These are phyloP conservation scores for Malachius bipustulatus DNA, from an alignment of 2,888 invertebrate genomes.

Conservation along the genomic window DNA sequence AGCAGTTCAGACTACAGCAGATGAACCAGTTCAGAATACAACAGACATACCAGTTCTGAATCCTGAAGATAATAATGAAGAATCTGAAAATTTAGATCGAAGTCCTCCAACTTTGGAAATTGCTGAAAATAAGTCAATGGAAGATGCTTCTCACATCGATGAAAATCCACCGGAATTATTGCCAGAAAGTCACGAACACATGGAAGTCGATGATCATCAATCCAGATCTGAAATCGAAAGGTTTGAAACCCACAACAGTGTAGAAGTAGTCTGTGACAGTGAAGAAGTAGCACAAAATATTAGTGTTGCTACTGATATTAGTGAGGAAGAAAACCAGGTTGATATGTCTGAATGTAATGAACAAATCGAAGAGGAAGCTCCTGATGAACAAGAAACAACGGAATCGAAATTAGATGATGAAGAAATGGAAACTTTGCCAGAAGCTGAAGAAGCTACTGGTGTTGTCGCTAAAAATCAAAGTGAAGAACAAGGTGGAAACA, in stretches of 20 bases:
- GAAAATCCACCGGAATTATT: background rate
- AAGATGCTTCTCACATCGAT: background rate
- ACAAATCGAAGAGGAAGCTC: conserved; percentile 22
- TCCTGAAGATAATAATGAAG: too few species aligned
- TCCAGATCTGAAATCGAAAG: background rate
- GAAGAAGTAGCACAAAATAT: conserved; percentile 2
- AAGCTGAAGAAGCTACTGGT: background rate
- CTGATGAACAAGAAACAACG: background rate
- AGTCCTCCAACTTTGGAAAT: background rate
- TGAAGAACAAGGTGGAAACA: conserved; percentile 2
- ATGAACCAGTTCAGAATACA: too few species aligned
- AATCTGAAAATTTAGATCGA: background rate
- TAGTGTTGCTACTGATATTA: conserved; percentile 1
- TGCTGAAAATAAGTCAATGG: background rate
- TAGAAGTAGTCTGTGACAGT: background rate
- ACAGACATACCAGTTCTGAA: too few species aligned
- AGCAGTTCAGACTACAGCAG: too few species aligned
- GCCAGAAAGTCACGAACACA: conserved; percentile 6
- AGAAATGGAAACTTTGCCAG: conserved; percentile 4
- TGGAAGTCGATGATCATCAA: conserved; percentile 7
- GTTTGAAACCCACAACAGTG: background rate
- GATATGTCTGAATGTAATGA: conserved; percentile 13
- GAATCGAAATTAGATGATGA: conserved; percentile 6
- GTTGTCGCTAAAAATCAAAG: background rate
- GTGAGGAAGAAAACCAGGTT: conserved; percentile 5